phyloP scores from a whole-genome alignment of 2,888 invertebrate species.

The Sphaeridia pumilis region DNA sequence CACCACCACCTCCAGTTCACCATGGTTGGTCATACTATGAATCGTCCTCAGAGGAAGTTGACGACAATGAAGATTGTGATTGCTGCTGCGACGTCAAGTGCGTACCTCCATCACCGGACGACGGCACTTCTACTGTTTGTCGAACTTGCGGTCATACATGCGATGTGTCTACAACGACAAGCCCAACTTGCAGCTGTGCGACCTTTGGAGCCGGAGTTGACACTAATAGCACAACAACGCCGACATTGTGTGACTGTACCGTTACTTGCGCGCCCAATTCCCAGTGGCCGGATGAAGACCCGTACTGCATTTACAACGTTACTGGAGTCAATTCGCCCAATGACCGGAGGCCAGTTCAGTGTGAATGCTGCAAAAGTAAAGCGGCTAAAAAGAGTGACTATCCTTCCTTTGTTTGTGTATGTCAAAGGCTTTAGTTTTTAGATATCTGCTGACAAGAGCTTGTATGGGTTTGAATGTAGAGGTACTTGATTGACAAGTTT shows the following conservation, averaged over 20 bases:
- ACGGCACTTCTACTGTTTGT: background rate
- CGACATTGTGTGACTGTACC: slow-evolving; percentile 2
- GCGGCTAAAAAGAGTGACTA: slow-evolving; percentile 3
- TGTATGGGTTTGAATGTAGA: too few species aligned
- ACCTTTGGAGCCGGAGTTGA: slow-evolving; percentile 4
- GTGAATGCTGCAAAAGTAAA: slow-evolving; percentile 15
- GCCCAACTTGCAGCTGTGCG: slow-evolving; percentile 10
- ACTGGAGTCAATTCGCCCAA: background rate
- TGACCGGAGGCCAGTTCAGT: slow-evolving; percentile 2
- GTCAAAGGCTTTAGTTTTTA: slow-evolving; percentile 7
- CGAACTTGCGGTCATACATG: slow-evolving; percentile 10
- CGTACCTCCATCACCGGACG: slow-evolving; percentile 3
- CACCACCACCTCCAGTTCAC: background rate
- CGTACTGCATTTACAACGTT: slow-evolving; percentile 13
- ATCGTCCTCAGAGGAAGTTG: background rate
- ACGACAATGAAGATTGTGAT: background rate
- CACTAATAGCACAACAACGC: background rate
- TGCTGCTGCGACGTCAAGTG: slow-evolving; percentile 11
- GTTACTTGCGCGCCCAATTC: slow-evolving; percentile 8
- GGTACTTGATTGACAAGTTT: too few species aligned
- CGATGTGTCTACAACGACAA: background rate
- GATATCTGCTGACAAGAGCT: too few species aligned
- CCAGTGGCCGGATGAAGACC: slow-evolving; percentile 1
- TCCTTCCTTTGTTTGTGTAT: slow-evolving; percentile 13
- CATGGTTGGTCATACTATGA: slow-evolving; percentile 7